Conservation (phyloP, 2,113 vertebrate species). For the Hyperopisus bebe region DNA sequence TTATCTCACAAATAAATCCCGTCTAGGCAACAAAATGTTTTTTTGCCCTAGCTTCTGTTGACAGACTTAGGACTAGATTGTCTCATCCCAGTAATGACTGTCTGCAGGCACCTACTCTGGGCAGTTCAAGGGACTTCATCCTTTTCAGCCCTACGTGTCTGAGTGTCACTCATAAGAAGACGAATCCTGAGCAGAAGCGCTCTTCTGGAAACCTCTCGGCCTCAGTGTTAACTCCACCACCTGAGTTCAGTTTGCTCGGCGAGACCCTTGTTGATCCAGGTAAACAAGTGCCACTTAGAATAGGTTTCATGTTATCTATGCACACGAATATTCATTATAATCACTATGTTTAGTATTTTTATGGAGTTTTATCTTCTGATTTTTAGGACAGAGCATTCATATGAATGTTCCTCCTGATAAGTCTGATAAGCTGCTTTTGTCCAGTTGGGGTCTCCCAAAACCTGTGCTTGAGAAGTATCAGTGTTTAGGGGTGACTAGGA, state of each 20-base stretch:
- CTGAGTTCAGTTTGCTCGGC: conserved; percentile 50
- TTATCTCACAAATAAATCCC: conserved; percentile 12
- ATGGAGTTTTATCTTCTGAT: not conserved
- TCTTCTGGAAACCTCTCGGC: conserved; percentile 37
- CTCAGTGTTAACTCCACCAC: conserved; percentile 71
- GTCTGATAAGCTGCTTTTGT: conserved; percentile 74
- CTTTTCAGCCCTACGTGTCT: conserved; percentile 60
- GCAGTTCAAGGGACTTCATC: conserved; percentile 53
- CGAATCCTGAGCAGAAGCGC: conserved; percentile 34
- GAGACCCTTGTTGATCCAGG: conserved; percentile 49
- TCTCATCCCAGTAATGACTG: not conserved
- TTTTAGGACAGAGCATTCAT: conserved; percentile 53
- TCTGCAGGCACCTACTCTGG: not conserved
- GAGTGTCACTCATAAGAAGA: conserved; percentile 47
- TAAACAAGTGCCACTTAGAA: conserved; percentile 19
- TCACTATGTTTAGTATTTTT: not conserved
- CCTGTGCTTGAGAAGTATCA: conserved; percentile 78
- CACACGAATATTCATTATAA: not conserved
- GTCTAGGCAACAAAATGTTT: not conserved
- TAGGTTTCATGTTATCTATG: not conserved
- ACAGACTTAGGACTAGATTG: conserved; percentile 2
- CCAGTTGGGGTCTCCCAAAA: conserved; percentile 86
- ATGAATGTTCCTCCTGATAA: conserved; percentile 64
- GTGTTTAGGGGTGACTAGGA: conserved; percentile 73
- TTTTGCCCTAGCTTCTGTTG: not conserved